Evolutionary conservation across 1,140 invertebrate genomes (phyloP).

Genomic region (Ridgeia piscesae): DNA sequence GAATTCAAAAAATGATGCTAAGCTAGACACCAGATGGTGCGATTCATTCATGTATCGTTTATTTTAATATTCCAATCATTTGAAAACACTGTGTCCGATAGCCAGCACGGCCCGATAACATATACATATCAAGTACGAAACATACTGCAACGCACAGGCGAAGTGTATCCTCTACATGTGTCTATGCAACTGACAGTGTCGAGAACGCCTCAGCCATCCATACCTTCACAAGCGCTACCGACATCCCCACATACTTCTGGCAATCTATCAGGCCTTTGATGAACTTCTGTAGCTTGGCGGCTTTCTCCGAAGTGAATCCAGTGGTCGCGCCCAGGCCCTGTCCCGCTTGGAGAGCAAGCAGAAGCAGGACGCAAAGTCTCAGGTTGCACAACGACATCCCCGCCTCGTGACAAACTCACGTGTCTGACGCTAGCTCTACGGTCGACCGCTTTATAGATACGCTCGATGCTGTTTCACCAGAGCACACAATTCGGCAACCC

Average conservation of each 20-base stretch:
- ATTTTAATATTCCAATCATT: too few relatives aligned
- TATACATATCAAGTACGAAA: too few relatives aligned
- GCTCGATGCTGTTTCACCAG: not conserved
- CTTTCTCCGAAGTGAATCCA: not conserved
- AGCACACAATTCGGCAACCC: not conserved
- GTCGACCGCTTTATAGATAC: not conserved
- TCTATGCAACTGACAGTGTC: too few relatives aligned
- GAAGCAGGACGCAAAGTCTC: not conserved
- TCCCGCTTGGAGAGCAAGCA: not conserved
- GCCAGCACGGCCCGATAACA: too few relatives aligned
- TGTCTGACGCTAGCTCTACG: not conserved
- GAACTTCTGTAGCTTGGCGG: not conserved
- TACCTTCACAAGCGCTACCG: not conserved
- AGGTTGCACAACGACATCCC: not conserved
- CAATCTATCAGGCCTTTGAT: not conserved
- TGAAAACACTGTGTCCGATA: too few relatives aligned
- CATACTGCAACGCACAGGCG: too few relatives aligned
- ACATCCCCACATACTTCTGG: not conserved
- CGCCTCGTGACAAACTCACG: not conserved
- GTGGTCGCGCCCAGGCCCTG: not conserved
- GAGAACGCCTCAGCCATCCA: not conserved
- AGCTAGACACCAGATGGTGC: too few relatives aligned
- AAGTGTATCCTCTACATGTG: too few relatives aligned
- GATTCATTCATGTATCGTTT: too few relatives aligned
- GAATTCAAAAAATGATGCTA: too few relatives aligned